Conservation (phyloP, 2,888 invertebrate genomes). For the Baccha elongata region DNA sequence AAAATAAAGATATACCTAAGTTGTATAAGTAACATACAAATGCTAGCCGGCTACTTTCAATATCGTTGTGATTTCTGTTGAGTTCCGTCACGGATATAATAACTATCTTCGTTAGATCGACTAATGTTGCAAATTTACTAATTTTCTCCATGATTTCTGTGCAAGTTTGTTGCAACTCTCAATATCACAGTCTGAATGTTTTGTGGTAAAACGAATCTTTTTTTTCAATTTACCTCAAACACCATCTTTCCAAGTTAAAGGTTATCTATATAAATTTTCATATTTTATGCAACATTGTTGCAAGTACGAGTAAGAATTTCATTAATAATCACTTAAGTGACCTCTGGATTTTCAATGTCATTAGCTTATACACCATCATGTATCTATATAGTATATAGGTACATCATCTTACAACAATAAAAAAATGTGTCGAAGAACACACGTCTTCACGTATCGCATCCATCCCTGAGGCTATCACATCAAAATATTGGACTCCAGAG, state of each 20-base stretch:
- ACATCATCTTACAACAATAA: slow-evolving; percentile 18
- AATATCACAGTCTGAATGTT: neutral
- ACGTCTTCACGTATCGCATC: slow-evolving; percentile 1
- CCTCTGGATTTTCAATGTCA: slow-evolving; percentile 14
- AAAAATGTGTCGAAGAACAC: slow-evolving; percentile 1
- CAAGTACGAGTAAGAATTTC: slow-evolving; percentile 17
- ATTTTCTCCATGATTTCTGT: too few relatives aligned
- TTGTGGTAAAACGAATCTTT: too few relatives aligned
- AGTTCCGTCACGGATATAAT: too few relatives aligned
- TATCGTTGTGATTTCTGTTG: too few relatives aligned
- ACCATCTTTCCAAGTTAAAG: neutral
- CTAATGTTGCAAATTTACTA: too few relatives aligned
- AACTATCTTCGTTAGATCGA: too few relatives aligned
- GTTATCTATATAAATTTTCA: neutral
- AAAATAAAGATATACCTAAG: too few relatives aligned
- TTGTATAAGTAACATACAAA: too few relatives aligned
- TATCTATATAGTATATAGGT: neutral
- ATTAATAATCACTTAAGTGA: slow-evolving; percentile 9
- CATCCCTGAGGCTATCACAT: slow-evolving; percentile 20
- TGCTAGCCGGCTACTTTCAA: too few relatives aligned
- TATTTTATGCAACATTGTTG: neutral
- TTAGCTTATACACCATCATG: neutral
- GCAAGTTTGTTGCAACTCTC: too few relatives aligned
- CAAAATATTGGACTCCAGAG: slow-evolving; percentile 36
- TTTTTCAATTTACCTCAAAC: neutral